Evolutionary conservation across 2,888 invertebrate species (phyloP).

Genomic region (Neocrepidodera transversa): DNA sequence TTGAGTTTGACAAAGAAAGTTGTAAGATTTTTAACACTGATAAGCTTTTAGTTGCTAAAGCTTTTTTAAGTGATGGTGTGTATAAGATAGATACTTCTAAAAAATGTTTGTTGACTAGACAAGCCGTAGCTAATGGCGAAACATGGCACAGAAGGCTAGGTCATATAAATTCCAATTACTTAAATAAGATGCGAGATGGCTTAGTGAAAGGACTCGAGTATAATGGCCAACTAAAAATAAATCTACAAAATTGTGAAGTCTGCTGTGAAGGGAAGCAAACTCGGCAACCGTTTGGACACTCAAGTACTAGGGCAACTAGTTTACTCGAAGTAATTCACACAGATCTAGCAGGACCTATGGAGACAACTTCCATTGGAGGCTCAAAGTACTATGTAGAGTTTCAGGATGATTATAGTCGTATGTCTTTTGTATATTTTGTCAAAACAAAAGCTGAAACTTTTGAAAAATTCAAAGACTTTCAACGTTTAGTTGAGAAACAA

Average conservation of each 20-base stretch:
- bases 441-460: slow-evolving; percentile 21
- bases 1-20: slow-evolving; percentile 32
- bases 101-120: no score
- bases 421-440: no score
- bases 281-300: no score
- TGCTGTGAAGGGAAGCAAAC: no score
- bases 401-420: no score
- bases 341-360: no score
- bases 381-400: no score
- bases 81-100: slow-evolving; percentile 7
- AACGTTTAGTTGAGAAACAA: slow-evolving; percentile 12
- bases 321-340: slow-evolving; percentile 15
- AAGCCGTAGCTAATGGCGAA: slow-evolving; percentile 37
- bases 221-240: slow-evolving; percentile 4
- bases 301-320: slow-evolving; percentile 9
- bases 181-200: neutral
- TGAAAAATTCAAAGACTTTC: slow-evolving; percentile 44
- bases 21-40: no score
- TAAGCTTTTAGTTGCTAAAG: no score
- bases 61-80: neutral
- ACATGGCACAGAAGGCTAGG: slow-evolving; percentile 29
- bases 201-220: no score
- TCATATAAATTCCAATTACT: slow-evolving; percentile 16
- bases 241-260: slow-evolving; percentile 10
- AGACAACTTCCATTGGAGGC: no score